Percentiles rank a stretch among this genome's conserved stretches.
Conservation (phyloP, 2,888 invertebrate genomes). For the Acrobasis suavella region DNA sequence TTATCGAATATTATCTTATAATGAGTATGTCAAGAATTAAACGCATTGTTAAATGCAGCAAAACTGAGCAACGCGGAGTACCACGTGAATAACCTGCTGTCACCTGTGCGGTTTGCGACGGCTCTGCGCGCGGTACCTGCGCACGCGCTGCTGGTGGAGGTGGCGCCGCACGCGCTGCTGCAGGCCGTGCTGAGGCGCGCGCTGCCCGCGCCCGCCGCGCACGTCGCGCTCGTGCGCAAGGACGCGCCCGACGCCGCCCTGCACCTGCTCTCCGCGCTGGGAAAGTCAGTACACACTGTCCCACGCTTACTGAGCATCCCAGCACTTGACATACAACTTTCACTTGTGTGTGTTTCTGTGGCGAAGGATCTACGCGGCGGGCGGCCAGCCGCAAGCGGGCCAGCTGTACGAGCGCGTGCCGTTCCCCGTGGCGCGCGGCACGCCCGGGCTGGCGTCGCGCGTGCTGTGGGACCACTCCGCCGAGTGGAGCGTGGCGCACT, state of each 20-base stretch:
- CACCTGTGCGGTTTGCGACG: constrained; percentile 96
- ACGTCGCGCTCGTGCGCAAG: constrained; percentile 93
- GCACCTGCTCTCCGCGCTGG: constrained; percentile 88
- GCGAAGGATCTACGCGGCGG: constrained; percentile 88
- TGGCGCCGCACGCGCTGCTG: constrained; percentile 96
- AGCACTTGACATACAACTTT: neutral
- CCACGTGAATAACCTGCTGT: constrained; percentile 97
- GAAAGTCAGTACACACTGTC: constrained; percentile 51
- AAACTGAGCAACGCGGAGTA: constrained; percentile 94
- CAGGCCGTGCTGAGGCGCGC: constrained; percentile 96
- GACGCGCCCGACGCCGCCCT: constrained; percentile 87
- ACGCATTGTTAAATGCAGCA: constrained; percentile 65
- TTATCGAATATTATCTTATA: too few relatives aligned
- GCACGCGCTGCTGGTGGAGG: constrained; percentile 94
- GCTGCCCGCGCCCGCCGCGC: constrained; percentile 86
- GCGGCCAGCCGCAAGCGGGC: constrained; percentile 87
- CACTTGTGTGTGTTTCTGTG: too few relatives aligned
- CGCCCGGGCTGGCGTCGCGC: constrained; percentile 93
- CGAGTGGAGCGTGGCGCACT: constrained; percentile 93
- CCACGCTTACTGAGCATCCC: neutral
- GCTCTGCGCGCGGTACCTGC: constrained; percentile 92
- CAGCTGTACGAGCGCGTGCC: constrained; percentile 89
- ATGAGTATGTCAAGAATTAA: neutral
- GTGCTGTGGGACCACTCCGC: constrained; percentile 96
- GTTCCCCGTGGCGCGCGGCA: constrained; percentile 95